phyloP scores from a whole-genome alignment of 2,113 vertebrate species.

The Numida meleagris region DNA sequence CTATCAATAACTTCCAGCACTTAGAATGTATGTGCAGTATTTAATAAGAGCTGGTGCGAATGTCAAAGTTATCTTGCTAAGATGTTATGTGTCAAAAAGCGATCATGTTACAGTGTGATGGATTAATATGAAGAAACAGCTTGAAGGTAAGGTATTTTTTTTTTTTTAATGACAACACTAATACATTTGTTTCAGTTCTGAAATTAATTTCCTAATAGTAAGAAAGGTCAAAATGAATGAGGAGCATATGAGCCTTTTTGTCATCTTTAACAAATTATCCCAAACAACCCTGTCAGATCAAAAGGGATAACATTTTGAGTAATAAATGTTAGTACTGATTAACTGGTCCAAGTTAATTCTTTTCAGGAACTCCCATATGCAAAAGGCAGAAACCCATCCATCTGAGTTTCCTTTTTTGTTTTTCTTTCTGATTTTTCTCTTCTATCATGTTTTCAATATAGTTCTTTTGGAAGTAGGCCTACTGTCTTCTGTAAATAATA shows the following conservation, averaged over 20 bases:
- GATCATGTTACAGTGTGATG: conserved; percentile 76
- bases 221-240: conserved; percentile 95
- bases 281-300: conserved; percentile 91
- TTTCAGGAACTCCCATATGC: conserved; percentile 79
- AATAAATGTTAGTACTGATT: conserved; percentile 90
- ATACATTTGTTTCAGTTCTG: conserved; percentile 93
- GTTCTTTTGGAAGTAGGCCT: neutral
- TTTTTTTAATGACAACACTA: conserved; percentile 85
- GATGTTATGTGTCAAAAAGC: conserved; percentile 71
- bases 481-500: neutral
- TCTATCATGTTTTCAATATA: neutral
- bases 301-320: conserved; percentile 84
- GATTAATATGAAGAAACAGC: conserved; percentile 80
- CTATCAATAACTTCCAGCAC: conserved; percentile 35
- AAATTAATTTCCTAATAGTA: conserved; percentile 98
- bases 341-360: conserved; percentile 91
- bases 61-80: conserved; percentile 71
- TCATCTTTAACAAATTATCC: conserved; percentile 96
- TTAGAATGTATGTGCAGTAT: conserved; percentile 67
- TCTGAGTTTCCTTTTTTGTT: conserved; percentile 71
- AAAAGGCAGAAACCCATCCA: conserved; percentile 75
- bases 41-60: conserved; percentile 65
- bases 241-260: conserved; percentile 88
- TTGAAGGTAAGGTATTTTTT: conserved; percentile 86
- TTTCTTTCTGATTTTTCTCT: conserved; percentile 56